Conservation (phyloP, 92 coral and sea anemone species). For the Scolanthus callimorphus region DNA sequence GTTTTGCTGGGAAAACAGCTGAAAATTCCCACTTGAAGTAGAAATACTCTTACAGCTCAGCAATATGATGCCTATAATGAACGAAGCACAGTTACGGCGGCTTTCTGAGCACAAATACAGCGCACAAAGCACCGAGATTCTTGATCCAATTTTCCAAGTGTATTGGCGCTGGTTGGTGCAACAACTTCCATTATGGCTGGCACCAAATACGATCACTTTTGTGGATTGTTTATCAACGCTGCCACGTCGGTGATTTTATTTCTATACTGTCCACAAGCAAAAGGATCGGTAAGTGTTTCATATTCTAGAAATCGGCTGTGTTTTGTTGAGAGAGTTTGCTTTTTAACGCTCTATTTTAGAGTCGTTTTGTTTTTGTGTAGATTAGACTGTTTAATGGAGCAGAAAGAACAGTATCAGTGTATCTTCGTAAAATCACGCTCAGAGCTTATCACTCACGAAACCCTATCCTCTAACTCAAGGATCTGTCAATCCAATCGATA, state of each 20-base stretch:
- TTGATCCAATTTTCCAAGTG: constrained; percentile 87
- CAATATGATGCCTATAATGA: constrained; percentile 73
- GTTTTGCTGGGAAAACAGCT: not conserved
- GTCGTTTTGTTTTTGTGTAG: no score
- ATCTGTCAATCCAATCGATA: no score
- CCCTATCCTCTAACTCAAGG: no score
- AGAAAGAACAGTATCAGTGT: no score
- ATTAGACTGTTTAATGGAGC: no score
- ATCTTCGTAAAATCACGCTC: no score
- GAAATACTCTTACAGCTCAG: not conserved
- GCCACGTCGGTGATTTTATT: constrained; percentile 68
- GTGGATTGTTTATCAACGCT: constrained; percentile 66
- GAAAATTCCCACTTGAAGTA: no score
- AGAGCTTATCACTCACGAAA: no score
- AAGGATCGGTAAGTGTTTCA: constrained; percentile 70
- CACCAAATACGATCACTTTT: constrained; percentile 87
- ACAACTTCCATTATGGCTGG: constrained; percentile 87
- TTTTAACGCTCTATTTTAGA: no score
- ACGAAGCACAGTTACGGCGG: constrained; percentile 79
- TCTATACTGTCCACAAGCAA: constrained; percentile 88
- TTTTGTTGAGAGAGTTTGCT: no score
- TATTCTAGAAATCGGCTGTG: no score
- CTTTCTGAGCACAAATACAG: constrained; percentile 91
- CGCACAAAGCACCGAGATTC: constrained; percentile 63
- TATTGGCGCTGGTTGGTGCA: constrained; percentile 98